Base-by-base conservation (phyloP, 2,888 invertebrate genomes). In the Macrosiphum euphorbiae region DNA sequence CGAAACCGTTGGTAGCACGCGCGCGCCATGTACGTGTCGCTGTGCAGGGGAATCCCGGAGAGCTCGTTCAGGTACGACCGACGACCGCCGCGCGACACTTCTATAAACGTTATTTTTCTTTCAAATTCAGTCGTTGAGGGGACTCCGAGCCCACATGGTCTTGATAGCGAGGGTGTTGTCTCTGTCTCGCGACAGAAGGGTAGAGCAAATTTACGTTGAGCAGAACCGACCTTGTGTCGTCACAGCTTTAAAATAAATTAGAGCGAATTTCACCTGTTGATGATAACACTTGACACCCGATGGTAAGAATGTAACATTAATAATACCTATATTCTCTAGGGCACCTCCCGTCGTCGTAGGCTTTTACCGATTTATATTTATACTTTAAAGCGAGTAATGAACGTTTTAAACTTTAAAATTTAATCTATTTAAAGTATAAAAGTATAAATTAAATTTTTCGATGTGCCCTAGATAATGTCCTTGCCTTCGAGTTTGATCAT, bases 41-140 rank as follows among this genome's bases (percentile, higher is more conserved):
- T 88, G 41, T 52, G 52, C 87, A 93, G 93, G 90, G 93, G 93
- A 58, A 89, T 93, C 47, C 93, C 93, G 86, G 93, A 93, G 93
- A 93, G 93, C 90, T 93, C 93, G 90, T 93, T 93, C 93, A 93
- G 93, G 93, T 93, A 92, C 61, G 35, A 35, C 35, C 52, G 35
- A 52, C 10, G 24, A 24, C 35, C n/a, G 52, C 24, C 35, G 35
- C 10, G 88, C 24, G 52, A 44, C 26, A 26, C 44, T 26, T 26
- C 44, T 55, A 16, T 58, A n/a, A 44, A 24, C 41, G 41, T 26
- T 26, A 26, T 58, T 61, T 28, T n/a, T 28, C n/a, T 3, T n/a
- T 61, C 28, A 11, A n/a, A 61, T 61, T 41, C 61, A 61, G 61
- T 61, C 61, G 61, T 61, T 11, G 61, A n/a, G 67, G 67, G 13